Conservation (phyloP, 2,113 vertebrate genomes). For the Choloepus hoffmanni region DNA sequence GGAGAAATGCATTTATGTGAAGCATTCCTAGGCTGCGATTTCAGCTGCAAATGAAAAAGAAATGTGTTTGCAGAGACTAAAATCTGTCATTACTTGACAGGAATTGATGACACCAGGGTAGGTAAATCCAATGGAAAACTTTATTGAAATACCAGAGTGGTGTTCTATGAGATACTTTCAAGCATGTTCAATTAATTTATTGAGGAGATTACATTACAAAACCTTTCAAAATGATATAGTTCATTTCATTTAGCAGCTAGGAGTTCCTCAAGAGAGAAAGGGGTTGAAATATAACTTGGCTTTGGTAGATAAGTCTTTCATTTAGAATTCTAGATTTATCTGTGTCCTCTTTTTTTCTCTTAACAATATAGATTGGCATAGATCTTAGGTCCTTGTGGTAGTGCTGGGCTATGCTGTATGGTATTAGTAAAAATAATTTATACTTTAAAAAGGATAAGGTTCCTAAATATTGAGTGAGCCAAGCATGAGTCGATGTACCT, state of each 20-base stretch:
- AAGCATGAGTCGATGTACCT: constrained; percentile 78
- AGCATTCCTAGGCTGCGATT: constrained; percentile 10
- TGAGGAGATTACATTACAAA: neutral
- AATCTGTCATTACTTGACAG: neutral
- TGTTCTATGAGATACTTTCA: neutral
- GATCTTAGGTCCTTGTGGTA: neutral
- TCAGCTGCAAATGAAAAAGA: constrained; percentile 11
- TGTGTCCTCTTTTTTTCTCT: neutral
- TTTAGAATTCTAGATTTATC: neutral
- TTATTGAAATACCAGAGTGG: neutral
- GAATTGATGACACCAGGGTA: neutral
- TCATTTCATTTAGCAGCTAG: neutral
- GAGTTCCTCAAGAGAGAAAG: neutral
- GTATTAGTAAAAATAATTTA: constrained; percentile 77
- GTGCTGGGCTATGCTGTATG: constrained; percentile 29
- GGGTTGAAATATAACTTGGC: neutral
- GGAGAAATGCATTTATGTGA: constrained; percentile 56
- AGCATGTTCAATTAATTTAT: neutral
- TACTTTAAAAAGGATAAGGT: constrained; percentile 77
- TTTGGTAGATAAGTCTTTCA: neutral
- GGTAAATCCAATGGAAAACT: neutral
- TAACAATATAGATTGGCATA: neutral
- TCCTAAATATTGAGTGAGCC: constrained; percentile 72
- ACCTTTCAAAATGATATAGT: neutral
- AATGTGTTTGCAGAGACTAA: constrained; percentile 7